phyloP scores from a whole-genome alignment of 2,113 vertebrate genomes.

The Aplodontia rufa region DNA sequence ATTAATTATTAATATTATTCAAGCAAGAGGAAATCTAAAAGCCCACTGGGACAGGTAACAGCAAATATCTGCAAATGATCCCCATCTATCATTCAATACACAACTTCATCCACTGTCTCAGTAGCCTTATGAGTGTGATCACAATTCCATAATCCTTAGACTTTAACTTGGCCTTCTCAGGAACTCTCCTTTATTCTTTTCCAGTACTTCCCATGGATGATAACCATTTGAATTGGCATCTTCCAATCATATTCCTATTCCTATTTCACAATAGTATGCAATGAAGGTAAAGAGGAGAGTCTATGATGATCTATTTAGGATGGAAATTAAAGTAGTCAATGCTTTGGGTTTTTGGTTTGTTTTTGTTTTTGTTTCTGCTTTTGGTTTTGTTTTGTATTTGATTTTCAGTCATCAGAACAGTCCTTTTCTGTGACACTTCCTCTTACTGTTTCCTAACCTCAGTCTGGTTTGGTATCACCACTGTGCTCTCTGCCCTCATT shows the following conservation, averaged over 20 bases:
- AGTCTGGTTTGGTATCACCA: neutral
- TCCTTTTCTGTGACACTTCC: neutral
- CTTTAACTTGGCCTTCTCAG: neutral
- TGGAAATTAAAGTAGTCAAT: neutral
- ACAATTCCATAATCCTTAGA: neutral
- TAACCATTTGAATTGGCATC: neutral
- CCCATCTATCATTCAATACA: neutral
- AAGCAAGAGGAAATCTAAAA: neutral
- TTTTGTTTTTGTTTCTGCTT: too few species aligned
- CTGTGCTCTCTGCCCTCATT: neutral
- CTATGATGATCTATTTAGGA: neutral
- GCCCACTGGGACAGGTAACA: neutral
- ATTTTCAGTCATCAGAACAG: too few species aligned
- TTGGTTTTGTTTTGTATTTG: too few species aligned
- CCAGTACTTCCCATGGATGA: neutral
- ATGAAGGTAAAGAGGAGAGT: neutral
- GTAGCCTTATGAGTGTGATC: neutral
- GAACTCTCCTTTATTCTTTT: neutral
- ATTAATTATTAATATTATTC: neutral
- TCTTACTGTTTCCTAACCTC: neutral
- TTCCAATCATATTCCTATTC: neutral
- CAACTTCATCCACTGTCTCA: neutral
- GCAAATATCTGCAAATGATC: neutral
- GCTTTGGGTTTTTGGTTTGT: too few species aligned
- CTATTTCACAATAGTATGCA: neutral